Percentiles rank a stretch among this genome's conserved stretches.
phyloP scores from a whole-genome alignment of 2,113 vertebrate species.

The Picathartes gymnocephalus region DNA sequence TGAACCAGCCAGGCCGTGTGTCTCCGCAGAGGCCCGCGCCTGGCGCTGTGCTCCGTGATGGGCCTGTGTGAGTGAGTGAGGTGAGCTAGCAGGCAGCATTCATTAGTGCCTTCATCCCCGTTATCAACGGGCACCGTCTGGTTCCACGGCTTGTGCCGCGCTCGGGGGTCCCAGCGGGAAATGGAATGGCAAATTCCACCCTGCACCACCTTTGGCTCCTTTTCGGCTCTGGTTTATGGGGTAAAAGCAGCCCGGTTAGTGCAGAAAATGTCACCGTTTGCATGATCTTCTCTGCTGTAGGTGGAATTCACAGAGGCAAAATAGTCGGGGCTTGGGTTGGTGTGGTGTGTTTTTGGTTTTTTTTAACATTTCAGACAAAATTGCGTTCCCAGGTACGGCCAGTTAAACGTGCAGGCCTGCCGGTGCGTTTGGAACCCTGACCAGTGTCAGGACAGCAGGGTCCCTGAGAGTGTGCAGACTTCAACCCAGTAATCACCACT shows the following conservation, averaged over 20 bases:
- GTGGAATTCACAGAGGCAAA: background rate
- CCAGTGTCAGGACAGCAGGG: background rate
- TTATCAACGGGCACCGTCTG: background rate
- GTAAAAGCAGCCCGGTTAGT: background rate
- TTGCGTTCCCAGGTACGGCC: background rate
- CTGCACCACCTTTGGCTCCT: background rate
- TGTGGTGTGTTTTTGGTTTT: background rate
- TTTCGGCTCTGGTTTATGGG: background rate
- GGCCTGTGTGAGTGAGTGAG: background rate
- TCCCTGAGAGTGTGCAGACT: background rate
- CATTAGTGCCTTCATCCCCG: background rate
- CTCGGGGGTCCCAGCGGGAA: background rate
- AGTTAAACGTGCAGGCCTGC: background rate
- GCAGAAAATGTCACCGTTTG: background rate
- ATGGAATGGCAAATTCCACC: background rate
- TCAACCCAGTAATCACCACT: background rate
- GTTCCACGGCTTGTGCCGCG: background rate
- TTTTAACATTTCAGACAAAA: fast-evolving
- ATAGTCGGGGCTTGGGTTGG: background rate
- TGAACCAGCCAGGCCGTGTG: background rate
- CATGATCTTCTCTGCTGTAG: background rate
- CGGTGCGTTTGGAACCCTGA: background rate
- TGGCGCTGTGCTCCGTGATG: background rate
- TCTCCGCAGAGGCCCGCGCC: background rate
- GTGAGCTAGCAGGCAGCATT: background rate